Evolutionary conservation across 2,888 invertebrate species (phyloP).

Genomic region (Aromia moschata): DNA sequence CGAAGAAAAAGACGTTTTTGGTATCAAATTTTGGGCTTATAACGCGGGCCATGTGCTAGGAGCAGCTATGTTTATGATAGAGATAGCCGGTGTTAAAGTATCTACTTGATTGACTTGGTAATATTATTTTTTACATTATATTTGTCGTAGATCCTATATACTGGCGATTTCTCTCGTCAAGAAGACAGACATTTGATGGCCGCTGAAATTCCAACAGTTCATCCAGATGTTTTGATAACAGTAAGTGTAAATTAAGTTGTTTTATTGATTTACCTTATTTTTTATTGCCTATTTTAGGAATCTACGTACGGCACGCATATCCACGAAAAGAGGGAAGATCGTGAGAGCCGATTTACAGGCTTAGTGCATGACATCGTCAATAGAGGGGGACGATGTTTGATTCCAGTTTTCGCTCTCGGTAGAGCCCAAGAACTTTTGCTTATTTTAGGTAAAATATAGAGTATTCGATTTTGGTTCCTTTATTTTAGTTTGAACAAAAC

Average conservation of each 20-base stretch:
- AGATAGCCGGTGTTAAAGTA: conserved; percentile 93
- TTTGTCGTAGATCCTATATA: conserved; percentile 78
- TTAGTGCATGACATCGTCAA: conserved; percentile 95
- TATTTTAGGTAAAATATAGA: conserved; percentile 70
- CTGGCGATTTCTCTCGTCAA: conserved; percentile 98
- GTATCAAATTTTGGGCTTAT: conserved; percentile 98
- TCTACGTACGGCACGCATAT: conserved; percentile 99
- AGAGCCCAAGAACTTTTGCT: conserved; percentile 95
- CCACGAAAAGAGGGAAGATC: conserved; percentile 96
- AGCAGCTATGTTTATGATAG: conserved; percentile 99
- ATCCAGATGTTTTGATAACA: conserved; percentile 96
- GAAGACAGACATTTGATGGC: conserved; percentile 99
- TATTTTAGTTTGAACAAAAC: no score
- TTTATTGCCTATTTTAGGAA: conserved; percentile 69
- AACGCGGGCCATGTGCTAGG: conserved; percentile 99
- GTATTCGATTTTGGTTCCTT: no score
- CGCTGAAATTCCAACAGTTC: conserved; percentile 95
- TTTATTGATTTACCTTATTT: not conserved
- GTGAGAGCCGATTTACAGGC: conserved; percentile 92
- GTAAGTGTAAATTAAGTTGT: conserved; percentile 34
- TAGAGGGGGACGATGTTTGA: conserved; percentile 97
- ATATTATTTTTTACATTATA: no score
- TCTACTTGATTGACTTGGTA: no score
- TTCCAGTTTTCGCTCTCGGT: conserved; percentile 98
- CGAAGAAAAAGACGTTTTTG: conserved; percentile 96